phyloP scores from a whole-genome alignment of 2,797 vertebrate species.

The Micropoecilia bifurca region DNA sequence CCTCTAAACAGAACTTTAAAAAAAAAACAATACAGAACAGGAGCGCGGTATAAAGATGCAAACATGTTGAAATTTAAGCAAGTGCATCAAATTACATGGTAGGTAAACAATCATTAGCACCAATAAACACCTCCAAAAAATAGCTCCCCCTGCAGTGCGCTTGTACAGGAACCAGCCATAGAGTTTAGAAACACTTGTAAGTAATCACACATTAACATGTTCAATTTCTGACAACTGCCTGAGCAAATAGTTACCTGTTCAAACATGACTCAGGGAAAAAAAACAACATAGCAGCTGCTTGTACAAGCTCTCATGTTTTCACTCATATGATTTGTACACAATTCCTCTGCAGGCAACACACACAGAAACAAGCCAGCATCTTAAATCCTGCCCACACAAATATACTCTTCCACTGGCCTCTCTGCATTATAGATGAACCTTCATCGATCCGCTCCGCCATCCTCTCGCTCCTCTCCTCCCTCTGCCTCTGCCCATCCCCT shows the following conservation, averaged over 20 bases:
- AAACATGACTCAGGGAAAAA: constrained; percentile 27
- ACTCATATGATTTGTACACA: constrained; percentile 40
- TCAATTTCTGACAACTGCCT: constrained; percentile 32
- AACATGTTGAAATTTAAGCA: neutral
- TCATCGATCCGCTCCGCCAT: constrained; percentile 58
- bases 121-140: neutral
- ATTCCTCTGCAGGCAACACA: constrained; percentile 16
- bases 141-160: neutral
- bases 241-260: constrained; percentile 25
- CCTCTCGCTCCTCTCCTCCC: neutral
- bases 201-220: constrained; percentile 21
- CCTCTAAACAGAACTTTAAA: neutral
- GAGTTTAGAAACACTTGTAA: constrained; percentile 16
- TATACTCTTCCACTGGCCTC: constrained; percentile 50
- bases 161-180: constrained; percentile 9
- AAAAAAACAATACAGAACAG: neutral
- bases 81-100: constrained; percentile 4
- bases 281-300: constrained; percentile 32
- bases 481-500: constrained; percentile 24
- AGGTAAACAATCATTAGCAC: constrained; percentile 11
- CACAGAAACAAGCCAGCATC: constrained; percentile 34
- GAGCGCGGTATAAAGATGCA: neutral
- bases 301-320: constrained; percentile 38
- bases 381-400: constrained; percentile 59
- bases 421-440: constrained; percentile 79